These are phyloP conservation scores for Psammodynastes pulverulentus DNA, from an alignment of 2,113 vertebrate species.

Conservation along the genomic window DNA sequence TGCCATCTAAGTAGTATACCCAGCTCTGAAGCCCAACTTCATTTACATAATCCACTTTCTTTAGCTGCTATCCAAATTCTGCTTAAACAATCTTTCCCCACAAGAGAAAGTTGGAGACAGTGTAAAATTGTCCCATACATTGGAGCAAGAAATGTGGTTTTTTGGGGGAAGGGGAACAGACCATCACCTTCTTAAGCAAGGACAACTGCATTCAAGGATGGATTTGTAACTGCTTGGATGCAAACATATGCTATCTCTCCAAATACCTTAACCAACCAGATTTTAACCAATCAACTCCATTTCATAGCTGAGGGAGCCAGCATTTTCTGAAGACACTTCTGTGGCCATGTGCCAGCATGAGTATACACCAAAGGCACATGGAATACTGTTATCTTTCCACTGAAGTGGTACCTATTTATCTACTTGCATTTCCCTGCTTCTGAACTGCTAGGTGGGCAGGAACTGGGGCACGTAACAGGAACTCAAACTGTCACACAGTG, in stretches of 20 bases:
- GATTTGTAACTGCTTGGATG: not conserved
- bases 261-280: not conserved
- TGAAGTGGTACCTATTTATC: not conserved
- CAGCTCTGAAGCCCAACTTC: not conserved
- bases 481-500: not conserved
- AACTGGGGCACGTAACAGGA: not conserved
- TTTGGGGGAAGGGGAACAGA: not conserved
- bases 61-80: not conserved
- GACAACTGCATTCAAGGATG: not conserved
- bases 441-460: not conserved
- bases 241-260: not conserved
- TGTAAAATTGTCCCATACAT: not conserved
- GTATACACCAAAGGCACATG: not conserved
- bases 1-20: not conserved
- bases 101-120: not conserved
- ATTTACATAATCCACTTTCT: not conserved
- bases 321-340: not conserved
- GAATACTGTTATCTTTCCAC: not conserved
- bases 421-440: not conserved
- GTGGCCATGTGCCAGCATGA: not conserved
- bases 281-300: not conserved
- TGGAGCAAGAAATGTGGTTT: not conserved
- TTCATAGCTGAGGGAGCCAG: not conserved
- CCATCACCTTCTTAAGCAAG: not conserved
- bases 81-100: not conserved